Base-by-base conservation (phyloP, 30 jellyfish, hydroid and myxozoan species). In the Nemopilema nomurai region DNA sequence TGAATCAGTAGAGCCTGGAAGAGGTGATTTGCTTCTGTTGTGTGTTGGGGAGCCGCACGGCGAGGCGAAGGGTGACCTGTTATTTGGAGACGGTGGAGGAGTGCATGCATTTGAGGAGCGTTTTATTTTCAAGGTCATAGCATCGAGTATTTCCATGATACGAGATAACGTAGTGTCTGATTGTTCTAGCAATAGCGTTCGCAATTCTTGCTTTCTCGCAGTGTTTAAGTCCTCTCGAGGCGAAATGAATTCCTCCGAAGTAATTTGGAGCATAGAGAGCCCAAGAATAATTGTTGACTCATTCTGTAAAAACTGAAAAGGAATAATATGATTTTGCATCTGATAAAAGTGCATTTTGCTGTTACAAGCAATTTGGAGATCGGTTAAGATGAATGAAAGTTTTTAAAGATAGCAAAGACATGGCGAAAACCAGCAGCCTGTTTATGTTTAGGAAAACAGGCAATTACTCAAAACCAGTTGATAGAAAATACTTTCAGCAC, bases 61-160 rank as follows among this genome's bases (percentile, higher is more conserved):
- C 31, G 97, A 89, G 8, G 93, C 71, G n/a, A 64, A 75, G 1
- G 98, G 97, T 28, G 98, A 93, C 20, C 84, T 91, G 24, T 67
- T 80, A 64, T 86, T 93, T 22, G 98, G 98, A 28, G 98, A 93
- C 19, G 98, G 96, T 64, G 98, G 98, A 0, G 98, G 98, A 23
- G 98, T 89, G 26, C 80, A 87, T 18, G 97, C 83, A 31, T 67
- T 85, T n/a, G n/a, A n/a, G 27, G 73, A 62, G 13, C 80, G 79
- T 83, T 74, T 83, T 20, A 66, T 73, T 52, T 93, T 88, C 41
- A 65, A 87, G 49, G 85, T 28, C 4, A 93, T 66, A 1, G 90
- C 69, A 74, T 88, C 92, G 20, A 93, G 92, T 6, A 93, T 79
- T 31, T 69, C 96, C 66, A 92, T 79, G 0, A 93, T 32, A 20